A percentile compares a stretch with the other conserved stretches of the same genome.
These are phyloP conservation scores for Lutjanus argentimaculatus DNA, from an alignment of 2,797 vertebrate genomes.

Conservation along the genomic window DNA sequence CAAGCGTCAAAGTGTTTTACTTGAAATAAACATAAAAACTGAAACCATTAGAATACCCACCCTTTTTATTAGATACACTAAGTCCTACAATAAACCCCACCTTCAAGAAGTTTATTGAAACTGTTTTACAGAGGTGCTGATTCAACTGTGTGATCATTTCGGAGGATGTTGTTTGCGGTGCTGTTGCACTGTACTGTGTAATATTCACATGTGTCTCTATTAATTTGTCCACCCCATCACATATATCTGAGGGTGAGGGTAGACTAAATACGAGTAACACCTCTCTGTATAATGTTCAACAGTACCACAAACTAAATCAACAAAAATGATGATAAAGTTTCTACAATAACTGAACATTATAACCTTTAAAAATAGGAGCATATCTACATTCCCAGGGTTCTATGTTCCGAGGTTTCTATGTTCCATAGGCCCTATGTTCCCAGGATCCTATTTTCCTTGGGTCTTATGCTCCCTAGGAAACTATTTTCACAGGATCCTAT, in stretches of 20 bases:
- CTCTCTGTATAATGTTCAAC: neutral
- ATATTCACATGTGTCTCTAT: neutral
- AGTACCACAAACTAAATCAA: neutral
- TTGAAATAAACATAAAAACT: no score
- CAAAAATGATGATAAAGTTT: neutral
- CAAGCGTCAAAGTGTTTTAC: neutral
- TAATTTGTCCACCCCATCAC: neutral
- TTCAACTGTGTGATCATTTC: no score
- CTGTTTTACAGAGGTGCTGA: neutral
- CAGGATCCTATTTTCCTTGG: no score
- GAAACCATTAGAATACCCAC: neutral
- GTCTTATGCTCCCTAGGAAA: no score
- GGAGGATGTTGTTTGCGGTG: neutral
- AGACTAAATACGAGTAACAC: no score
- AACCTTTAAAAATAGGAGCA: no score
- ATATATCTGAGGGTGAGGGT: neutral
- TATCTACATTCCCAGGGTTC: no score
- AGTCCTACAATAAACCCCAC: neutral
- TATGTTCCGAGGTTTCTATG: no score
- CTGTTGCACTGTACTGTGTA: neutral
- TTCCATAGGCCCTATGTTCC: no score
- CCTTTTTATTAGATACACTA: no score
- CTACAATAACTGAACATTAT: neutral
- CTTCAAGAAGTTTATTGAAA: neutral
- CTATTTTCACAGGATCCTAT: no score